phyloP scores from a whole-genome alignment of 2,888 invertebrate genomes.

The Teinopalpus imperialis region DNA sequence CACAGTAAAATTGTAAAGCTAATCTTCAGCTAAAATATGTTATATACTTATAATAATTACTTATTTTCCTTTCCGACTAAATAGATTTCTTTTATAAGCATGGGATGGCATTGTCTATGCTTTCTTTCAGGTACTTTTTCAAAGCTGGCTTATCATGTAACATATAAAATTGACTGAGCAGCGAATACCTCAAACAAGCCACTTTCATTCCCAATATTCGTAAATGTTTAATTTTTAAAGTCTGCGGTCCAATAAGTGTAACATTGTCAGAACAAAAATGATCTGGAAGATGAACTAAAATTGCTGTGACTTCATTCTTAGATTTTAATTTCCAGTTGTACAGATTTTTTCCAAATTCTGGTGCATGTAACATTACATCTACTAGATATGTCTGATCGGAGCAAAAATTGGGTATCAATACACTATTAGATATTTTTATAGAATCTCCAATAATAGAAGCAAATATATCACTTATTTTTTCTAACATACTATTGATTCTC shows the following conservation, averaged over 20 bases:
- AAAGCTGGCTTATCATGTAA: constrained; percentile 70
- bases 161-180: constrained; percentile 70
- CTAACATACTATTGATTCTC: constrained; percentile 73
- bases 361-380: constrained; percentile 82
- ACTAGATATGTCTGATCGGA: constrained; percentile 81
- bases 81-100: constrained; percentile 36
- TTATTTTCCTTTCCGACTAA: constrained; percentile 5
- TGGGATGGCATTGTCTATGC: constrained; percentile 57
- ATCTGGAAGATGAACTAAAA: constrained; percentile 85
- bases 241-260: constrained; percentile 83
- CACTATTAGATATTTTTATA: constrained; percentile 70
- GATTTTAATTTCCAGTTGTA: constrained; percentile 70
- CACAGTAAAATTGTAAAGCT: constrained; percentile 10
- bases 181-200: constrained; percentile 79
- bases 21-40: constrained; percentile 18
- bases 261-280: constrained; percentile 83
- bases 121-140: constrained; percentile 73
- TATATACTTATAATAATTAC: constrained; percentile 19
- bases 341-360: constrained; percentile 54
- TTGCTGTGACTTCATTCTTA: constrained; percentile 73
- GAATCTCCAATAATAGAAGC: constrained; percentile 63
- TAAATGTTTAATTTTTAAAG: constrained; percentile 84
- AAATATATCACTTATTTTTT: constrained; percentile 67
- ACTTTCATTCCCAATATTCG: constrained; percentile 84
- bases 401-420: constrained; percentile 79